A percentile compares a stretch with the other conserved stretches of the same genome.
Evolutionary conservation across 2,888 invertebrate species (phyloP).

Genomic region (Oxyteleia sp.): DNA sequence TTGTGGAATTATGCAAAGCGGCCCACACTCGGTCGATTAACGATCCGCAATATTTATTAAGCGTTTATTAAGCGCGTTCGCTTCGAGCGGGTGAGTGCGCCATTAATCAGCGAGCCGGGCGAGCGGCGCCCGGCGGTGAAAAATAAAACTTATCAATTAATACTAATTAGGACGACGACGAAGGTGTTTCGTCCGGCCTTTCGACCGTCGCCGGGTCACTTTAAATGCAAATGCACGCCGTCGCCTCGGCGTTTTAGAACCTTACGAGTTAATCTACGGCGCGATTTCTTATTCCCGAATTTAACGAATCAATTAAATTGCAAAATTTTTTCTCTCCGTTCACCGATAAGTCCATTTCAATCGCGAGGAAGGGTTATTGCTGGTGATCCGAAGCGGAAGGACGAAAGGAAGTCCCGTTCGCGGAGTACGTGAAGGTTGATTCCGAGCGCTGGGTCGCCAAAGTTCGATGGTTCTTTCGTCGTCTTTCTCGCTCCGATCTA

Average conservation of each 20-base stretch:
- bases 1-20: slow-evolving; percentile 29
- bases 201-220: slow-evolving; percentile 22
- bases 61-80: slow-evolving; percentile 20
- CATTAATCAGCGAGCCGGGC: slow-evolving; percentile 41
- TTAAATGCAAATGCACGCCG: slow-evolving; percentile 38
- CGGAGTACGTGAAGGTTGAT: slow-evolving; percentile 82
- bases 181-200: slow-evolving; percentile 32
- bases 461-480: slow-evolving; percentile 83
- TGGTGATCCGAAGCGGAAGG: slow-evolving; percentile 83
- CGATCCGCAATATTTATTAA: slow-evolving; percentile 30
- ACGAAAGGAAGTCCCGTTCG: slow-evolving; percentile 85
- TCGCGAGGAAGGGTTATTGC: slow-evolving; percentile 33
- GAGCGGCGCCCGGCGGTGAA: slow-evolving; percentile 2
- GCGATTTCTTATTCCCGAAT: not conserved
- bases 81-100: slow-evolving; percentile 22
- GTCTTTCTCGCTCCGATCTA: slow-evolving; percentile 61
- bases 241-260: not conserved
- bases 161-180: slow-evolving; percentile 43
- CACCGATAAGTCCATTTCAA: too few relatives aligned
- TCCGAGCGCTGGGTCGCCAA: slow-evolving; percentile 84
- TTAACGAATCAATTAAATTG: slow-evolving; percentile 3
- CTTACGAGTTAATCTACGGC: slow-evolving; percentile 21
- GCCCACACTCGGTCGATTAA: slow-evolving; percentile 24
- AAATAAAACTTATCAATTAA: slow-evolving; percentile 53
- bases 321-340: too few relatives aligned